Evolutionary conservation across 2,113 vertebrate genomes (phyloP).

Genomic region (Chaetura pelagica): DNA sequence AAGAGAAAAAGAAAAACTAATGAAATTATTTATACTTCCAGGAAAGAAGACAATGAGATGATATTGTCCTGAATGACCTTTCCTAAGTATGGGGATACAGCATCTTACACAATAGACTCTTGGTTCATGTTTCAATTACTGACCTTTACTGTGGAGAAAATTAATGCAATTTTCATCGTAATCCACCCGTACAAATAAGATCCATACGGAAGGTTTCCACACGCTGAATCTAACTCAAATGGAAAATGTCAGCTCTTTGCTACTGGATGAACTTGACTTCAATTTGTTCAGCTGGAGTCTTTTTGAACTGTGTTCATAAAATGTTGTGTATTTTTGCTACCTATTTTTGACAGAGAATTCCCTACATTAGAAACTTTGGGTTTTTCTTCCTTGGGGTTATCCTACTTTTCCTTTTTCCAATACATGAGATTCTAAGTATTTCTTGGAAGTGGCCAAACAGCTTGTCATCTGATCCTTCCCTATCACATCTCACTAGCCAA

Average conservation of each 20-base stretch:
- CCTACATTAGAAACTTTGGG: background rate
- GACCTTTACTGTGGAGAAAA: slow-evolving; percentile 81
- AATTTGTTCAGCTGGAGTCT: slow-evolving; percentile 66
- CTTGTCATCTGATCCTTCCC: background rate
- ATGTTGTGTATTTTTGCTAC: slow-evolving; percentile 15
- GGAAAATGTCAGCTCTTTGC: slow-evolving; percentile 78
- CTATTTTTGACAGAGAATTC: slow-evolving; percentile 34
- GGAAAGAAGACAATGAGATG: slow-evolving; percentile 77
- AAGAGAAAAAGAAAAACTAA: slow-evolving; percentile 60
- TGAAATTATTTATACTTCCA: slow-evolving; percentile 76
- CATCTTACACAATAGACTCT: slow-evolving; percentile 78
- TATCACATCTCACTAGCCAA: background rate
- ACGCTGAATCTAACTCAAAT: slow-evolving; percentile 77
- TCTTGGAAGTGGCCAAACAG: slow-evolving; percentile 2
- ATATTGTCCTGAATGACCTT: slow-evolving; percentile 78
- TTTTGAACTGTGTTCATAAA: slow-evolving; percentile 39
- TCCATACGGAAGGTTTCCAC: slow-evolving; percentile 73
- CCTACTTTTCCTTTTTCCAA: background rate
- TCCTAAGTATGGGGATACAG: slow-evolving; percentile 75
- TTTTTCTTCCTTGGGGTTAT: background rate
- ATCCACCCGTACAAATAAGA: slow-evolving; percentile 80
- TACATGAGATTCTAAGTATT: background rate
- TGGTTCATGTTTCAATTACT: slow-evolving; percentile 81
- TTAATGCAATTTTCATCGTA: slow-evolving; percentile 82
- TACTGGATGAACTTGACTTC: slow-evolving; percentile 69